These are phyloP conservation scores for Scatophagus argus DNA, from an alignment of 2,113 vertebrate genomes.

Conservation along the genomic window DNA sequence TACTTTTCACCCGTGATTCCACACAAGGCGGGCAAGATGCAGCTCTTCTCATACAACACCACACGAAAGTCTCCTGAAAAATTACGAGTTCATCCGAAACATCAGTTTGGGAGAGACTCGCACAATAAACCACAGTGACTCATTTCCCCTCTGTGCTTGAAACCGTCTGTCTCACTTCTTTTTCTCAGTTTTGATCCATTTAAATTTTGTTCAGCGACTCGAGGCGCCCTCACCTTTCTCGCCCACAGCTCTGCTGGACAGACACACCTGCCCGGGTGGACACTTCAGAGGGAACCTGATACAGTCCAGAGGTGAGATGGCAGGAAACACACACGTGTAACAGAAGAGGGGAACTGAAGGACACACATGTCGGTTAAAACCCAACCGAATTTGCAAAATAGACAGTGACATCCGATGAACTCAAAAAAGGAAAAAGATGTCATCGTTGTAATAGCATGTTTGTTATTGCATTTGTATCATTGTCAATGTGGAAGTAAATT, in stretches of 20 bases:
- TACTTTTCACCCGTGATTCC: conserved; percentile 71
- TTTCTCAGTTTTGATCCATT: conserved; percentile 55
- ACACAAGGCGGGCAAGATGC: conserved; percentile 72
- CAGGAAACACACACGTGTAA: conserved; percentile 85
- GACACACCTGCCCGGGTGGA: conserved; percentile 75
- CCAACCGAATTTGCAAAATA: not conserved
- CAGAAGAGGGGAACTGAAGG: conserved; percentile 81
- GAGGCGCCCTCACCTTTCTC: conserved; percentile 65
- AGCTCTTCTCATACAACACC: conserved; percentile 83
- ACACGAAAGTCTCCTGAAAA: conserved; percentile 78
- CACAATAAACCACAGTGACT: not conserved
- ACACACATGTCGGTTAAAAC: conserved; percentile 6
- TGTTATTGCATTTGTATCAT: not conserved
- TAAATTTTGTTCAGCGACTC: conserved; percentile 15
- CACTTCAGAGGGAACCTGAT: conserved; percentile 80
- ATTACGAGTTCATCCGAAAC: not conserved
- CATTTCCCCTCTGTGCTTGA: not conserved
- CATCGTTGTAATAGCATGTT: not conserved
- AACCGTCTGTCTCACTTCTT: conserved; percentile 24
- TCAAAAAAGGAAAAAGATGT: too few species aligned
- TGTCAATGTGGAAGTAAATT: not conserved
- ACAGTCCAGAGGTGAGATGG: conserved; percentile 82
- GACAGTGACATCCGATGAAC: not conserved
- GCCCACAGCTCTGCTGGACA: conserved; percentile 78
- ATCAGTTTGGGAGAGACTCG: not conserved